phyloP scores from a whole-genome alignment of 2,113 vertebrate genomes.

The Neomonachus schauinslandi region DNA sequence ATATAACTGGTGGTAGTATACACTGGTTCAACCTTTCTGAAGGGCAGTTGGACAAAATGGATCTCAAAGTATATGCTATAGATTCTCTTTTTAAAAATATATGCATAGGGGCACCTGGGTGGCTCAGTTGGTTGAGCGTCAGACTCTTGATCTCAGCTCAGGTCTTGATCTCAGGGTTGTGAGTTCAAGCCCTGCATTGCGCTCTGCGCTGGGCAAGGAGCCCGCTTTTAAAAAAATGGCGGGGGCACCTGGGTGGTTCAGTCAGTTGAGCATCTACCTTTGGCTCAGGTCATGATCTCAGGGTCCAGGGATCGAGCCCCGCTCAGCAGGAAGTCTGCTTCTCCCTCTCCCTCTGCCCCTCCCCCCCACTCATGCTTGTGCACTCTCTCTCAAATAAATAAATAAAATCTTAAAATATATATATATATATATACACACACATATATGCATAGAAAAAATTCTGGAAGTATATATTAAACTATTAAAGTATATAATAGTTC shows the following conservation, averaged over 20 bases:
- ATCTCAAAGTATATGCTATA: background rate
- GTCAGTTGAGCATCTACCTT: background rate
- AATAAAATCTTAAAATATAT: background rate
- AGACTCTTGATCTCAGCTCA: background rate
- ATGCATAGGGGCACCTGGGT: background rate
- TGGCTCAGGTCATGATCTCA: background rate
- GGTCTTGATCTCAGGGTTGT: background rate
- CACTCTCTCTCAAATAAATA: background rate
- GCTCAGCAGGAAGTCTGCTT: background rate
- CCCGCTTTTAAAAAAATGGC: background rate
- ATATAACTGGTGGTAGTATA: background rate
- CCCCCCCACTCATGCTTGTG: background rate
- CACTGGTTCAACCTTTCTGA: background rate
- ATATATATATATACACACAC: no score
- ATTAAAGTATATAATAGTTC: background rate
- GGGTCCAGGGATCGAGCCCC: background rate
- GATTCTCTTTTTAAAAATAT: background rate
- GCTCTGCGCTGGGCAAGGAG: background rate
- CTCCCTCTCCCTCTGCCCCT: background rate
- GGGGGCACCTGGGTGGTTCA: background rate
- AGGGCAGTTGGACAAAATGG: background rate
- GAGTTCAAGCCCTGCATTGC: background rate
- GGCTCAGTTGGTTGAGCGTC: background rate
- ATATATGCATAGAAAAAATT: background rate
- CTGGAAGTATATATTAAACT: background rate